Evolutionary conservation across 64 coral and sea anemone species (phyloP).

Genomic region (Pachyseris speciosa): DNA sequence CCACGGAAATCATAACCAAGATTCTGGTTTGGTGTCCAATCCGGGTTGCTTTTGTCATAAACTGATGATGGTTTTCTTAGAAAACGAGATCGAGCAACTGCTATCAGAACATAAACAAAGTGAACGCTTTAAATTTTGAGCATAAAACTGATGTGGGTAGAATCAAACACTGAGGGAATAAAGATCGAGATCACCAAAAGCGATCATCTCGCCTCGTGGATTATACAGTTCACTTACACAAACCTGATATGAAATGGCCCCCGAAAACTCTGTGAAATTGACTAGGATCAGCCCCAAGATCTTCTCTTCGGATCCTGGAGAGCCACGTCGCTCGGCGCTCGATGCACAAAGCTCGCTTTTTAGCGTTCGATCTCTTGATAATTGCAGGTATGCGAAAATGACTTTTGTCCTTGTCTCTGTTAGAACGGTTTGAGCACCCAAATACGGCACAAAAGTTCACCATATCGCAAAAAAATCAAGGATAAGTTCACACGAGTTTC

Average conservation of each 20-base stretch:
- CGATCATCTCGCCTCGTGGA: background rate
- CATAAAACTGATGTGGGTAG: too few relatives aligned
- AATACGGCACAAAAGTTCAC: constrained; percentile 71
- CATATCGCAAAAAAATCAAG: constrained; percentile 10
- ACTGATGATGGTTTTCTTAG: constrained; percentile 63
- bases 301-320: constrained; percentile 49
- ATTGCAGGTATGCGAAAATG: constrained; percentile 53
- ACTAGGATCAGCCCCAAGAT: constrained; percentile 42
- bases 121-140: too few relatives aligned
- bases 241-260: constrained; percentile 66
- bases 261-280: constrained; percentile 40
- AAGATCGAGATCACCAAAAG: constrained; percentile 17
- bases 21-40: constrained; percentile 59
- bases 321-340: constrained; percentile 40
- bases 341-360: constrained; percentile 6
- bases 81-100: constrained; percentile 21
- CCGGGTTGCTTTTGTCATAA: constrained; percentile 47
- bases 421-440: constrained; percentile 58
- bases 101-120: too few relatives aligned
- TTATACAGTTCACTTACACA: background rate
- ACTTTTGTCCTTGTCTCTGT: constrained; percentile 36
- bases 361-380: background rate
- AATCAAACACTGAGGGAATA: background rate
- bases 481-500: too few relatives aligned
- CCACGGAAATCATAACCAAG: constrained; percentile 37